Conservation (phyloP, 2,888 invertebrate species). For the Hermaeophaga mercurialis region DNA sequence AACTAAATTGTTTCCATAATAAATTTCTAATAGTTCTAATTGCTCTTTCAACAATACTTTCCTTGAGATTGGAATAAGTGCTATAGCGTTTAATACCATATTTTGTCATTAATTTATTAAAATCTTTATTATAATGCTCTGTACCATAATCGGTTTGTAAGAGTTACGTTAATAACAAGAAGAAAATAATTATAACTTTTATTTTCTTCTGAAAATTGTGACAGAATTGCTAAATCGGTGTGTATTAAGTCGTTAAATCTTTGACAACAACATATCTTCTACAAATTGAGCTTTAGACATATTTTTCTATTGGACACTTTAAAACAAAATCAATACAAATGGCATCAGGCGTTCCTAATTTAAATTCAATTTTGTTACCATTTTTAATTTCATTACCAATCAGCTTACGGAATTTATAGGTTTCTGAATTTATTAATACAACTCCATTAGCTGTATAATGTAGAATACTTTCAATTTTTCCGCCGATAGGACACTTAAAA, state of each 20-base stretch:
- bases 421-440: neutral
- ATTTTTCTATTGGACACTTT: neutral
- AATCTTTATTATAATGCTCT: slow-evolving; percentile 47
- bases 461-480: neutral
- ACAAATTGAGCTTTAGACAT: neutral
- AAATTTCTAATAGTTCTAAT: slow-evolving; percentile 33
- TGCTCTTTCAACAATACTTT: slow-evolving; percentile 29
- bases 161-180: slow-evolving; percentile 49
- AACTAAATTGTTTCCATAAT: slow-evolving; percentile 30
- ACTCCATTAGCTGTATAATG: neutral
- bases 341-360: neutral
- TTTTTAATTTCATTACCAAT: neutral
- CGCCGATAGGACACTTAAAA: neutral
- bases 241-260: slow-evolving; percentile 54
- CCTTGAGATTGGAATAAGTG: slow-evolving; percentile 35
- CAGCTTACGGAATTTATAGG: neutral
- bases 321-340: neutral
- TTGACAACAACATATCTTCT: slow-evolving; percentile 48
- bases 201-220: slow-evolving; percentile 43
- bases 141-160: slow-evolving; percentile 24
- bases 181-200: slow-evolving; percentile 47
- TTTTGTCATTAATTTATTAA: too few relatives aligned
- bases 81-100: slow-evolving; percentile 41
- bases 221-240: slow-evolving; percentile 53
- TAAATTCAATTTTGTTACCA: neutral